Evolutionary conservation across 2,888 invertebrate genomes (phyloP), one percentile per base, ranked within the genome.

Genomic region (Malacosoma neustria): DNA sequence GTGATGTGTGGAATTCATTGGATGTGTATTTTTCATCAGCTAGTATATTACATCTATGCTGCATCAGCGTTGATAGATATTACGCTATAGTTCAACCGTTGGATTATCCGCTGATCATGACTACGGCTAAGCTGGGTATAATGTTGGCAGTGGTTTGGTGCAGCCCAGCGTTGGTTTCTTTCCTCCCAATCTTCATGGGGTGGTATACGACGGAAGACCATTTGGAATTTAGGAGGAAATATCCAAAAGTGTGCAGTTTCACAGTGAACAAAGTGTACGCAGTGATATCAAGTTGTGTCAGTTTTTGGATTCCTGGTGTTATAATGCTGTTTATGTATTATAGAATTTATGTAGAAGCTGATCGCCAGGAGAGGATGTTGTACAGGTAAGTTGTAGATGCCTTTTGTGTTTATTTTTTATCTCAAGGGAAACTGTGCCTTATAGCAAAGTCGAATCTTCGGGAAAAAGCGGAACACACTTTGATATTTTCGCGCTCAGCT

Each of bases 21-120:
- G 98, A 98, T 72, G 98, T 98, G 1, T 95, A 97, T 64, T 98
- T 97, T 70, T 96, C 93, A 52, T 96, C 93, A 1, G 97, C 96
- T 0, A 96, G 96, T 9, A 97, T 98, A 39, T 87, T 98, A 12
- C 97, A 98, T 77, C 79, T 98, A 46, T 97, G 96, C 79, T 97
- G 96, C 77, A 98, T 98, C 57, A 93, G 93, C 53, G 94, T 94
- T 15, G 94, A 94, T 61, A 88, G 95, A 54, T 96, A 96, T 66
- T 96, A 94, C 71, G 96, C 96, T 3, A 97, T 98, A 42, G 96
- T 97, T 11, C 94, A 96, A 52, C 98, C 97, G 0, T 72, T 98
- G 51, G 96, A 97, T 69, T 98, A 98, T 74, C 96, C 97, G 0
- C 73, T 95, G 50, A 96, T 95, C 48, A 97, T 98, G 95, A 97